phyloP scores from a whole-genome alignment of 2,113 vertebrate species.

The Atherinomorus stipes region DNA sequence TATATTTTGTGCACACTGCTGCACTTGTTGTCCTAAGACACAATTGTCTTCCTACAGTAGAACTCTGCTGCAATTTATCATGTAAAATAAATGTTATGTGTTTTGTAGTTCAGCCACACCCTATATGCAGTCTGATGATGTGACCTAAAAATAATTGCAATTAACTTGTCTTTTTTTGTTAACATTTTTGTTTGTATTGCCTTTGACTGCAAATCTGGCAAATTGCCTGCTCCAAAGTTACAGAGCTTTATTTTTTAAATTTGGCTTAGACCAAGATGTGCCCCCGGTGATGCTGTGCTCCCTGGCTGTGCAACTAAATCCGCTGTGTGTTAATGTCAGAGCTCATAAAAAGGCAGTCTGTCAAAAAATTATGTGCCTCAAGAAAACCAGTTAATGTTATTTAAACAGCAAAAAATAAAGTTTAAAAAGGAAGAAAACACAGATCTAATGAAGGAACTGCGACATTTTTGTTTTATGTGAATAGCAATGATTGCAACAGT shows the following conservation, averaged over 20 bases:
- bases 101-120: not conserved
- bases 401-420: too few species aligned
- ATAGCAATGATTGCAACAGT: not conserved
- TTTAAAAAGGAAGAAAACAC: not conserved
- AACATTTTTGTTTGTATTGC: not conserved
- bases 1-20: not conserved
- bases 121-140: not conserved
- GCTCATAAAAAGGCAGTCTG: not conserved
- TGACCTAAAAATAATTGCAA: not conserved
- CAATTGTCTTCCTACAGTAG: not conserved
- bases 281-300: not conserved
- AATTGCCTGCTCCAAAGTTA: not conserved
- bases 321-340: not conserved
- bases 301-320: not conserved
- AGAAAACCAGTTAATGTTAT: not conserved
- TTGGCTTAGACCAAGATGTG: not conserved
- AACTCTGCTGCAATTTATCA: not conserved
- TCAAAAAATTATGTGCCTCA: not conserved
- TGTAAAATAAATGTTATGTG: constrained; percentile 17
- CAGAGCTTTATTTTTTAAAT: not conserved
- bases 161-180: too few species aligned
- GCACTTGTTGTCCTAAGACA: not conserved
- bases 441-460: not conserved
- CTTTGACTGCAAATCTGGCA: not conserved
- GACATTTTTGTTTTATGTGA: not conserved